Percentiles rank a stretch among this genome's conserved stretches.
Evolutionary conservation across 2,113 vertebrate genomes (phyloP).

Genomic region (Lota lota): DNA sequence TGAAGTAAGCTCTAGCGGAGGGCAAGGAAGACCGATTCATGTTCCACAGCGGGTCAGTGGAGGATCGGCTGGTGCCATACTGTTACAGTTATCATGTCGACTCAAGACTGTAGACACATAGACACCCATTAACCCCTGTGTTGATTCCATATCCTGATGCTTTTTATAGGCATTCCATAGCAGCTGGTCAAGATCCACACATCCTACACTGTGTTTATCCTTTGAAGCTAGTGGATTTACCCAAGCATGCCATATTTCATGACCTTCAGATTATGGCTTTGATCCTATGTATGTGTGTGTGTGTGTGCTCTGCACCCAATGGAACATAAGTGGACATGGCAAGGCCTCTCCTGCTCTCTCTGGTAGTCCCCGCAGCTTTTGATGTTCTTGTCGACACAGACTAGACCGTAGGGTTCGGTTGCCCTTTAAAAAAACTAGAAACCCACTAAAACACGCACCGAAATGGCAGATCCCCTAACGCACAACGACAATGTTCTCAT

Average conservation of each 20-base stretch:
- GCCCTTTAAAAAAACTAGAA: too few relatives aligned
- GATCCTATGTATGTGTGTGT: constrained; percentile 5
- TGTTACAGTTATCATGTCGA: too few relatives aligned
- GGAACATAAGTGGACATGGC: constrained; percentile 2
- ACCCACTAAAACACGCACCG: neutral
- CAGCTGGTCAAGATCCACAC: constrained; percentile 18
- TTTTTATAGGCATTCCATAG: neutral
- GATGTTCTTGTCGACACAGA: neutral
- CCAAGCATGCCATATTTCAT: constrained; percentile 2
- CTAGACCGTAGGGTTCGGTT: too few relatives aligned
- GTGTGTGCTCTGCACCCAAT: constrained; percentile 1
- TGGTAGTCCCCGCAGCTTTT: neutral
- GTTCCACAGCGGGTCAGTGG: too few relatives aligned
- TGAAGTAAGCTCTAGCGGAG: too few relatives aligned
- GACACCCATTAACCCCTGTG: too few relatives aligned
- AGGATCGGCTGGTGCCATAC: too few relatives aligned
- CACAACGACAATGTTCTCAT: constrained; percentile 18
- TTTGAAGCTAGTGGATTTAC: constrained; percentile 34
- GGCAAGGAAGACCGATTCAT: too few relatives aligned
- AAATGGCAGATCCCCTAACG: constrained; percentile 4
- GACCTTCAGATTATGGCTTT: constrained; percentile 32
- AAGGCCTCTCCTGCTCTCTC: neutral
- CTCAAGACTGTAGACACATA: too few relatives aligned
- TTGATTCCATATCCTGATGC: too few relatives aligned
- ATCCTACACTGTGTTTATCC: constrained; percentile 22